These are phyloP conservation scores for Cephus pulcher DNA, from an alignment of 2,888 invertebrate genomes.

Conservation along the genomic window DNA sequence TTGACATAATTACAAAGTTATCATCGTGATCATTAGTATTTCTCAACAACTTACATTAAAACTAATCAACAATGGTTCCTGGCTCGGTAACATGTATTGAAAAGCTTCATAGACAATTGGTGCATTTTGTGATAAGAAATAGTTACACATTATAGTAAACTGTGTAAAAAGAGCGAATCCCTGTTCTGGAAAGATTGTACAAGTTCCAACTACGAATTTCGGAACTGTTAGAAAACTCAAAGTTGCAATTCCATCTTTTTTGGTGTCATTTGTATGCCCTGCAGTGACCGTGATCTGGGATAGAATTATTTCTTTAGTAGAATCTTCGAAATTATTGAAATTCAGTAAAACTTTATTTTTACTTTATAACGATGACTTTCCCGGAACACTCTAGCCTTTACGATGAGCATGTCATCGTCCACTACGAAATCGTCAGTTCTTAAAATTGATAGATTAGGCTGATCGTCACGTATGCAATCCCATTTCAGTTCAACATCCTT, in stretches of 20 bases:
- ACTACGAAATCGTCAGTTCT: too few relatives aligned
- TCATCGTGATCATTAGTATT: not conserved
- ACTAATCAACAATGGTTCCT: conserved; percentile 16
- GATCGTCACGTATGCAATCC: too few relatives aligned
- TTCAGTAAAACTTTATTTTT: not conserved
- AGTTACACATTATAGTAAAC: conserved; percentile 9
- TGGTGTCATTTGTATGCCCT: not conserved
- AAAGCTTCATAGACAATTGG: conserved; percentile 17
- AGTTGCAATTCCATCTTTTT: conserved; percentile 5
- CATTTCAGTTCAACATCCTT: too few relatives aligned
- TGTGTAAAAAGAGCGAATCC: conserved; percentile 17
- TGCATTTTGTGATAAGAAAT: conserved; percentile 7
- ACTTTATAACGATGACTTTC: too few relatives aligned
- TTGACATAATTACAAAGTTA: not conserved
- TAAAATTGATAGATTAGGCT: too few relatives aligned
- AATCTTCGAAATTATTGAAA: not conserved
- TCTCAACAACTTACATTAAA: conserved; percentile 8
- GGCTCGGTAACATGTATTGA: conserved; percentile 17
- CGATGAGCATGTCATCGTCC: too few relatives aligned
- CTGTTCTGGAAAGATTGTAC: conserved; percentile 12
- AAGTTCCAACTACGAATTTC: conserved; percentile 8
- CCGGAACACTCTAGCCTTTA: too few relatives aligned
- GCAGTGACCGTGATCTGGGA: conserved; percentile 15
- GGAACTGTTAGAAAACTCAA: conserved; percentile 9
- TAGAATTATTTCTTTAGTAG: not conserved